Evolutionary conservation across 2,113 vertebrate genomes (phyloP).

Genomic region (Callospermophilus lateralis): DNA sequence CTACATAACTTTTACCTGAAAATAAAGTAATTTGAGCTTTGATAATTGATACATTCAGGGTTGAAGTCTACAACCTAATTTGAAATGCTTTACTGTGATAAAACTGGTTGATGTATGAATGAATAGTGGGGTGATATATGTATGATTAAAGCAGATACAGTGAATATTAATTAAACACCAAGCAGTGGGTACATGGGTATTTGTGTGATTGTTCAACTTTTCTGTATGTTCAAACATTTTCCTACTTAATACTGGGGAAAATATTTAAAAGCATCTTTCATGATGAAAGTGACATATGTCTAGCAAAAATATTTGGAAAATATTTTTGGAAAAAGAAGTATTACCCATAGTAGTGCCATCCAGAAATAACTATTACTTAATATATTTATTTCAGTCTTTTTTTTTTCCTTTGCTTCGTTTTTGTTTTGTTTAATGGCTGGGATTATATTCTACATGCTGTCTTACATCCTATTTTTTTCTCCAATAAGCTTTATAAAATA

Average conservation of each 20-base stretch:
- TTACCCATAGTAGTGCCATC: neutral
- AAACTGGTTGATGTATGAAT: neutral
- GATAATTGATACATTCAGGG: neutral
- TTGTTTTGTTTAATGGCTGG: neutral
- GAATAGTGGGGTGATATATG: neutral
- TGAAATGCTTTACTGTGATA: neutral
- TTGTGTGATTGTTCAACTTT: neutral
- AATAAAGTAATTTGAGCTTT: constrained; percentile 20
- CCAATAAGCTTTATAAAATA: neutral
- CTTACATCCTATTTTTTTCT: neutral
- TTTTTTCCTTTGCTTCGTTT: neutral
- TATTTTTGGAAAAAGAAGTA: neutral
- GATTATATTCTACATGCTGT: neutral
- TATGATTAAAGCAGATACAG: neutral
- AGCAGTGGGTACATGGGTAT: neutral
- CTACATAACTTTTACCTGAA: neutral
- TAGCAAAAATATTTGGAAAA: constrained; percentile 36
- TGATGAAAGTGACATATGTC: neutral
- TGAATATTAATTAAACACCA: neutral
- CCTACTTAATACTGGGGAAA: neutral
- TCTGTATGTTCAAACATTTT: constrained; percentile 25
- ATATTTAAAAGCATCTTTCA: neutral
- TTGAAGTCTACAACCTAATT: neutral
- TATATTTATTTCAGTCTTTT: neutral
- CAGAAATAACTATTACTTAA: neutral